Conservation (phyloP, 2,888 invertebrate species). For the Cataglyphis albicans region DNA sequence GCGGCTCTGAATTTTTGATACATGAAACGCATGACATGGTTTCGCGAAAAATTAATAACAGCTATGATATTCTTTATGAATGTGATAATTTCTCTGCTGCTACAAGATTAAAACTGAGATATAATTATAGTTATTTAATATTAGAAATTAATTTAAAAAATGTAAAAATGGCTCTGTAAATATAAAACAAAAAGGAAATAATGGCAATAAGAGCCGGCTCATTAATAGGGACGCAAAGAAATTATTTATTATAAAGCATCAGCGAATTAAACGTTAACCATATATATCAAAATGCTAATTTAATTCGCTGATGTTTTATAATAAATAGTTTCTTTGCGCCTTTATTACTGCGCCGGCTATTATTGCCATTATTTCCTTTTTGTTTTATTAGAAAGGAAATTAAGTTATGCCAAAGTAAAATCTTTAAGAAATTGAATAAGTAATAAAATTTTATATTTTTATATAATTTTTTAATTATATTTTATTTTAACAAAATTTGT, state of each 20-base stretch:
- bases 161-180: too few species aligned
- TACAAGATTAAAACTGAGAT: slow-evolving; percentile 2
- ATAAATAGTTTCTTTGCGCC: too few species aligned
- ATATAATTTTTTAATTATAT: neutral
- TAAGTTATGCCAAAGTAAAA: slow-evolving; percentile 10
- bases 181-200: too few species aligned
- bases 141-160: neutral
- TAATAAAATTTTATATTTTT: neutral
- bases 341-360: too few species aligned
- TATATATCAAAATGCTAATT: too few species aligned
- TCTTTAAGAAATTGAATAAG: neutral
- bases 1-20: slow-evolving; percentile 41
- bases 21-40: neutral
- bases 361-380: too few species aligned
- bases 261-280: too few species aligned
- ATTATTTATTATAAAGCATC: too few species aligned
- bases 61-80: neutral
- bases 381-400: neutral
- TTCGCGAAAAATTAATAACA: neutral
- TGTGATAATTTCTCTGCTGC: neutral
- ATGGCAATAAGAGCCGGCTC: too few species aligned
- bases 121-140: slow-evolving; percentile 2
- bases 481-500: slow-evolving; percentile 1
- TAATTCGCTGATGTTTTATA: too few species aligned
- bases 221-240: too few species aligned